phyloP scores from a whole-genome alignment of 2,113 vertebrate genomes.

The Kobus ellipsiprymnus region DNA sequence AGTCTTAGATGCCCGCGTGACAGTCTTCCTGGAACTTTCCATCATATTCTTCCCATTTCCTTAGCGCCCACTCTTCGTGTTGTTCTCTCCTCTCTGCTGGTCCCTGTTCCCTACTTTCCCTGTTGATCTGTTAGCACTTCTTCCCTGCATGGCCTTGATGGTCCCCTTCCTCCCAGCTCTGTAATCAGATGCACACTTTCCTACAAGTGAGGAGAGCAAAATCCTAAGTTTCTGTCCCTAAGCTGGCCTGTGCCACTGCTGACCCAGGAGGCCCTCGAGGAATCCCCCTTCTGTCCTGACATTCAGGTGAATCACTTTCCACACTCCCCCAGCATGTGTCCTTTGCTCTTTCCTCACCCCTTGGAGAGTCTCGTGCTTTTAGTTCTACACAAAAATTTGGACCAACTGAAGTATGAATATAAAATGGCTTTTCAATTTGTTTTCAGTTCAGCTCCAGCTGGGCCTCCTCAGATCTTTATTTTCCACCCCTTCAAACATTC shows the following conservation, averaged over 20 bases:
- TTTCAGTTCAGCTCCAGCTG: background rate
- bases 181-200: background rate
- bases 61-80: accelerated
- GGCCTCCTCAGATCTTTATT: background rate
- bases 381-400: background rate
- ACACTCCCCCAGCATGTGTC: background rate
- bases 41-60: background rate
- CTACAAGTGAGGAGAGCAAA: background rate
- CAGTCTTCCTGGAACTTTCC: background rate
- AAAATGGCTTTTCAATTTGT: background rate
- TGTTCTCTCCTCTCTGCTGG: background rate
- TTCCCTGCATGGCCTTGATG: background rate
- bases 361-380: background rate
- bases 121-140: background rate
- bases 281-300: background rate
- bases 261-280: background rate
- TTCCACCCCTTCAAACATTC: background rate
- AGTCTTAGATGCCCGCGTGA: background rate
- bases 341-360: background rate
- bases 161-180: background rate
- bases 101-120: too few species aligned
- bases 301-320: background rate
- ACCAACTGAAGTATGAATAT: background rate
- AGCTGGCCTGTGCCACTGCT: background rate
- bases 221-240: background rate